A percentile compares a stretch with the other conserved stretches of the same genome.
Evolutionary conservation across 2,797 vertebrate genomes (phyloP).

Genomic region (Pangasius krempfi): DNA sequence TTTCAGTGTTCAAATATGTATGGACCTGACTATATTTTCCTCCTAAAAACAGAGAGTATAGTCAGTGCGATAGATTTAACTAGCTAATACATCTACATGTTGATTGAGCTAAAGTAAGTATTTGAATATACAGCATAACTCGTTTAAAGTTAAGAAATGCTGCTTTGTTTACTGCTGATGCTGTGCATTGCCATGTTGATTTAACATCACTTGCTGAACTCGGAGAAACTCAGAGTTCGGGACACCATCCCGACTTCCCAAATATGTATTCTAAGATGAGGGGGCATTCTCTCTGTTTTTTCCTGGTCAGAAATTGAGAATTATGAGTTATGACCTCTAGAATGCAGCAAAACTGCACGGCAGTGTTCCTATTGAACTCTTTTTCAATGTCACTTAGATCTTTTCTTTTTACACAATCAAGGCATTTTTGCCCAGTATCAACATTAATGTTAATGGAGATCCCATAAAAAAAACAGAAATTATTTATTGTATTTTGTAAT

Average conservation of each 20-base stretch:
- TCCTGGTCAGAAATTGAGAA: background rate
- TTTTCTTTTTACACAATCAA: background rate
- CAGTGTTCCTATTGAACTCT: background rate
- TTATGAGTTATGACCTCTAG: background rate
- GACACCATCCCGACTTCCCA: background rate
- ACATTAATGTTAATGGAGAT: background rate
- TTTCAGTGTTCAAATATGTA: no score
- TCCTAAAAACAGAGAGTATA: no score
- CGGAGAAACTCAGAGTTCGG: background rate
- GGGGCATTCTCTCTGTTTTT: background rate
- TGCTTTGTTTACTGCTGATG: background rate
- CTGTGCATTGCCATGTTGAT: background rate
- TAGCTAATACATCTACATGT: no score
- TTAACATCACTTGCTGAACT: no score
- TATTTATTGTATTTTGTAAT: background rate
- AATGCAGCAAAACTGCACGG: background rate
- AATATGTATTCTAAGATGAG: background rate
- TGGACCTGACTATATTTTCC: no score
- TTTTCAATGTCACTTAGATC: background rate
- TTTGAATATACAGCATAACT: no score
- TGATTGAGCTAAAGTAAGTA: no score
- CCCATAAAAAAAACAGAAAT: background rate
- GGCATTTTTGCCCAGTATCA: background rate
- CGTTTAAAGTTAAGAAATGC: no score
- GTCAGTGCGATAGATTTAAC: no score